Base-by-base conservation (phyloP, 1,140 invertebrate species). In the Drosophila novamexicana region DNA sequence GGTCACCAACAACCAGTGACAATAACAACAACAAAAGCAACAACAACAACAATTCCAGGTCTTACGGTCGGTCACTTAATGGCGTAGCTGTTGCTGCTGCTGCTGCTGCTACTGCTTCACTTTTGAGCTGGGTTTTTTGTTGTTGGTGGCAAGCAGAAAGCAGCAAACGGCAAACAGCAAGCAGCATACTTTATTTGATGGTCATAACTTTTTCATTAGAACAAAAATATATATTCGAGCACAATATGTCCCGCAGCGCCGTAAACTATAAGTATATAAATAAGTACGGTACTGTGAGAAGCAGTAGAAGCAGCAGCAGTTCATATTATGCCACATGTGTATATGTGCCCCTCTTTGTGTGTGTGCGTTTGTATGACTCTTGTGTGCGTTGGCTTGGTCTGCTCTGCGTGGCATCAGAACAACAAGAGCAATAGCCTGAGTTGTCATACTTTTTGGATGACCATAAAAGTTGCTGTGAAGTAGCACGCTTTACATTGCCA, bases 121-220 rank as follows among this genome's bases (percentile, higher is more conserved):
- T 75, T 64, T 75, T 71, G 59, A 65, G 73, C 56, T 59, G 39
- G 68, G 22, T 47, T 72, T 36, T 47, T 63, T 62, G 54, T 53
- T 18, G 66, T 50, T 59, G 49, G 16, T 39, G 64, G 54, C 18
- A 57, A 57, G 37, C 37, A 42, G 39, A 42, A 57, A 42, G 10
- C 52, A 37, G 52, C 57, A 59, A 62, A 39, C 45, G 49, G 45
- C 42, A 53, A 61, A 54, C 42, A 57, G 75, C 83, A 83, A 88
- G 80, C 84, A 89, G 84, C 77, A 89, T 89, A 89, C 84, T 89
- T 89, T 90, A 90, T 89, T 89, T 89, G 84, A 89, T 89, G 85
- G 85, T 84, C 84, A 89, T 89, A 89, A 89, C 84, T 89, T 89
- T 89, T 89, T 89, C 84, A 89, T 89, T 89, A 89, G 84, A 89